These are phyloP conservation scores for Bubo blakistoni DNA, from an alignment of 2,113 vertebrate species.

Conservation along the genomic window DNA sequence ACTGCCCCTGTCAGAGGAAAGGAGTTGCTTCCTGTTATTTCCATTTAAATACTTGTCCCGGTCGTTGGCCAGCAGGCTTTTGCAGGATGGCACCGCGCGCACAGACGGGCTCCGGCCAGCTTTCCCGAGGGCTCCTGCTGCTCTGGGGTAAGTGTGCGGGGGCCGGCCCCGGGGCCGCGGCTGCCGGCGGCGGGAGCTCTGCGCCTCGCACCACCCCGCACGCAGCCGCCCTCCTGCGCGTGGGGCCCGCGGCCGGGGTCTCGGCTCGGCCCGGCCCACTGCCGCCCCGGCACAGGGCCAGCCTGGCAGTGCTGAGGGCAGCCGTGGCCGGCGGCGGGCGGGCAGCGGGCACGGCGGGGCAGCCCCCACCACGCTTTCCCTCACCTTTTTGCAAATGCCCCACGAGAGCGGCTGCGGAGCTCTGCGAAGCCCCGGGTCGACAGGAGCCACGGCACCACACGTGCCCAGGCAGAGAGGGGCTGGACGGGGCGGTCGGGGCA, in stretches of 20 bases:
- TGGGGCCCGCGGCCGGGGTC: not conserved
- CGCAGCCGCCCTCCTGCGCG: not conserved
- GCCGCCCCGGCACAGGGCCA: not conserved
- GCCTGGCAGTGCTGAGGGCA: fast-evolving
- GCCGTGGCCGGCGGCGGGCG: not conserved
- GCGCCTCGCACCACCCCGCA: not conserved
- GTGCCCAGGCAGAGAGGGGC: not conserved
- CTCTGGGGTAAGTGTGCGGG: constrained; percentile 42
- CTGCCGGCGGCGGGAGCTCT: not conserved
- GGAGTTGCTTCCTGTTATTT: constrained; percentile 74
- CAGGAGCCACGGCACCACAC: not conserved
- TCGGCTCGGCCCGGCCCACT: not conserved
- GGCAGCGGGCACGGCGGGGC: not conserved
- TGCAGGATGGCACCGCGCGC: constrained; percentile 40
- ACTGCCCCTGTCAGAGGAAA: constrained; percentile 71
- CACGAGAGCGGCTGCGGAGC: not conserved
- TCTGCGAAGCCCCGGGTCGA: not conserved
- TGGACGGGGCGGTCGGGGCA: fast-evolving
- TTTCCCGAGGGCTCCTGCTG: constrained; percentile 41
- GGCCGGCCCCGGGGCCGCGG: not conserved
- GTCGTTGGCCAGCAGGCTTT: constrained; percentile 39
- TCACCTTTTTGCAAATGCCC: fast-evolving
- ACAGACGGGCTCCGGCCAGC: not conserved
- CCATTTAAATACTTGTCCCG: constrained; percentile 59
- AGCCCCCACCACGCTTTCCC: not conserved